A percentile compares a stretch with the other conserved stretches of the same genome.
phyloP scores from a whole-genome alignment of 1,140 invertebrate genomes.

The Cherax destructor region DNA sequence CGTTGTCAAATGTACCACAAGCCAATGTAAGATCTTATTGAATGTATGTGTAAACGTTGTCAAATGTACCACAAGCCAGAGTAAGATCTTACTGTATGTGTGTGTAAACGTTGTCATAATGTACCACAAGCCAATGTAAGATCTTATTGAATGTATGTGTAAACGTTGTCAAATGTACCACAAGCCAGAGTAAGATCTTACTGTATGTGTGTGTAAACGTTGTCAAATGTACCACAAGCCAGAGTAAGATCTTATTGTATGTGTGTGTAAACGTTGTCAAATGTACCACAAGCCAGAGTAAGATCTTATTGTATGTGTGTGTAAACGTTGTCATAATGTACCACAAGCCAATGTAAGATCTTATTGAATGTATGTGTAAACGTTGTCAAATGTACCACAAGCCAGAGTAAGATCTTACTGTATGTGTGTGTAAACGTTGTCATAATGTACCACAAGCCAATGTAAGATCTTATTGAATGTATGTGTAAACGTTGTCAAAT shows the following conservation, averaged over 20 bases:
- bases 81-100: conserved; percentile 72
- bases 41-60: conserved; percentile 90
- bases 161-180: conserved; percentile 92
- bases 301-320: too few species aligned
- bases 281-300: too few species aligned
- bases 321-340: too few species aligned
- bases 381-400: conserved; percentile 91
- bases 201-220: too few species aligned
- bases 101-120: background rate
- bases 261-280: conserved; percentile 82
- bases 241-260: conserved; percentile 77
- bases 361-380: conserved; percentile 92
- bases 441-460: too few species aligned
- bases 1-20: conserved; percentile 91
- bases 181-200: conserved; percentile 80
- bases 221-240: conserved; percentile 73
- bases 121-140: too few species aligned
- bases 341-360: too few species aligned
- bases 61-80: conserved; percentile 90
- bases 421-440: background rate
- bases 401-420: conserved; percentile 77
- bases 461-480: too few species aligned
- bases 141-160: too few species aligned
- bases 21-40: conserved; percentile 92
- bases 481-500: conserved; percentile 92